These are phyloP conservation scores for Temnothorax curvispinosus DNA, from an alignment of 1,140 invertebrate genomes.

Conservation along the genomic window DNA sequence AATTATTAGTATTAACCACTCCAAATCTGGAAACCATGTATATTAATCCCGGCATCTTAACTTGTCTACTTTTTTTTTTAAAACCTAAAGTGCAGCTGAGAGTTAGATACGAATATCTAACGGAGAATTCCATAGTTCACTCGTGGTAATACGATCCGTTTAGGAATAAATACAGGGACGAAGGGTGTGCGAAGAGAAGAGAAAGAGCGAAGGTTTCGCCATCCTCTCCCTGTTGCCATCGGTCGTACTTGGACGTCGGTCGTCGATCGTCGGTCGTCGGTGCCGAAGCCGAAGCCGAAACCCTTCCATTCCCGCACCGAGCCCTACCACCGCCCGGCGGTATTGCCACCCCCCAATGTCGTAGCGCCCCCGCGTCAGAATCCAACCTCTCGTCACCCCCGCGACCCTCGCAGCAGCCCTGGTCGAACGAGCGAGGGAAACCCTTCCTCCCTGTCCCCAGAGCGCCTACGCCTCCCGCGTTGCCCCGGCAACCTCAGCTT, in stretches of 20 bases:
- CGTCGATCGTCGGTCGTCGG: slow-evolving; percentile 32
- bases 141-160: slow-evolving; percentile 66
- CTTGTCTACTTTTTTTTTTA: not conserved
- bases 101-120: slow-evolving; percentile 16
- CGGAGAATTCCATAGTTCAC: slow-evolving; percentile 33
- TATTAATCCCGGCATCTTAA: not conserved
- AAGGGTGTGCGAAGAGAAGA: slow-evolving; percentile 47
- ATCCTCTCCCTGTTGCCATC: not conserved
- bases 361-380: slow-evolving; percentile 46
- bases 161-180: slow-evolving; percentile 49
- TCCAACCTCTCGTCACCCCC: slow-evolving; percentile 53
- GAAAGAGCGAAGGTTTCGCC: slow-evolving; percentile 24
- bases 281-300: slow-evolving; percentile 25
- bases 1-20: not conserved
- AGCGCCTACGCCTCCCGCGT: slow-evolving; percentile 84
- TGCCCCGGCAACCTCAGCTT: slow-evolving; percentile 84
- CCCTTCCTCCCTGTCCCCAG: slow-evolving; percentile 74
- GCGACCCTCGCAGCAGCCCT: slow-evolving; percentile 69
- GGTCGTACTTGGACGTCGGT: slow-evolving; percentile 27
- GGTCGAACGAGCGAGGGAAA: slow-evolving; percentile 75
- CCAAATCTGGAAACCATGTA: not conserved
- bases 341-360: slow-evolving; percentile 55
- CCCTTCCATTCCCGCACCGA: slow-evolving; percentile 26
- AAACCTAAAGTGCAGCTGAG: not conserved
- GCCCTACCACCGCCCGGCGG: slow-evolving; percentile 52